Evolutionary conservation across 2,113 vertebrate genomes (phyloP), one percentile per base, ranked within the genome.

Genomic region (Sorex araneus): DNA sequence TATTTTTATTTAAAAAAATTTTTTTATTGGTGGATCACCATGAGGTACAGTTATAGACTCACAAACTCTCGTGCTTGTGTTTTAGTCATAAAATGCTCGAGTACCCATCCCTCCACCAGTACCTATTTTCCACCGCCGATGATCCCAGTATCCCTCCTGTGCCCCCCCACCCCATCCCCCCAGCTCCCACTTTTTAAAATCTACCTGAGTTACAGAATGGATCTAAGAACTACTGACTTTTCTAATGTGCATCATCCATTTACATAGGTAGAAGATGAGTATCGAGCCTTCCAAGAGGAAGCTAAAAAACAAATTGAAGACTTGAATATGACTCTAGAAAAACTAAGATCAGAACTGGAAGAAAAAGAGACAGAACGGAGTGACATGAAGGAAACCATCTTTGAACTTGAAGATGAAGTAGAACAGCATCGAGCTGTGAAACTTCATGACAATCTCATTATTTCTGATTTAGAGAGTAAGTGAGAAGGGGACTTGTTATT

Each of bases 381-480:
- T 0, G 99, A 99, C 97, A 99, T 99, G 99, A 99, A 99, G 95
- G 99, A 99, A 96, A 99, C 99, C 8, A 99, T 99, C 96, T 99
- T 99, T 91, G 99, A 99, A 96, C 94, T 99, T 96, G 99, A 99
- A 96, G 99, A 99, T 40, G 99, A 99, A 97, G 99, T 99, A 30
- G 99, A 99, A 73, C 99, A 99, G 95, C 99, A 99, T 81, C 98
- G 99, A 74, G 99, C 99, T 18, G 98, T 99, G 40, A 99, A 99
- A 78, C 99, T 99, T 47, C 99, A 99, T 0, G 99, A 99, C 97
- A 99, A 99, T 97, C 99, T 99, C 94, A 98, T 99, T 81, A 99
- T 99, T 95, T 99, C 99, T 1, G 99, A 99, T 94, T 95, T 99
- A 3, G 99, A 99, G 97, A 99, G 99, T 99, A 95, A 99, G 99